Evolutionary conservation across 2,888 invertebrate genomes (phyloP), one percentile per base, ranked within the genome.

Genomic region (Dolichomitus sp.): DNA sequence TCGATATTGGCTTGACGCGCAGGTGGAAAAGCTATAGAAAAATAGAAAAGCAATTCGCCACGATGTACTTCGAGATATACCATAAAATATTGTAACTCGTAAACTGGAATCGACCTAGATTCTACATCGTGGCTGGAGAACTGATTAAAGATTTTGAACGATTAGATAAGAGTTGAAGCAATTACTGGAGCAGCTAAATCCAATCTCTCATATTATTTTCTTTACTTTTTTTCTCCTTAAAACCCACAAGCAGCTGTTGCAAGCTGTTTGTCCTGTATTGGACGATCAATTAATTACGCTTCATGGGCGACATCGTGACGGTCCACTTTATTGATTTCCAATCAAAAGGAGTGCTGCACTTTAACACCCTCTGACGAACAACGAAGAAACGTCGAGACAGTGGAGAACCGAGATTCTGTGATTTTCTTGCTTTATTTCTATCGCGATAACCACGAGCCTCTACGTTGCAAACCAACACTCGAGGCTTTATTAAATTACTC

Each of bases 261-360:
- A 69, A 69, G 61, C 68, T 74, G 80, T 74, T 74, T 74, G 74
- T 69, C 61, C 73, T 42, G 50, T 52, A 63, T 45, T 30, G 50
- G 23, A 11, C 52, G 73, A 69, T 80, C 80, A 68, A 80, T 80
- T 80, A 80, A 80, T 80, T 80, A 80, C 80, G 61, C 68, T 63
- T 74, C 68, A 61, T 68, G 61, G 40, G 61, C 65, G 72, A 70
- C 65, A 69, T 23, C 48, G 61, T 30, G 68, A 69, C 65, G 69
- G 42, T 69, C 61, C 61, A 80, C 45, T 69, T 73, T 80, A 80
- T 80, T 80, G 80, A 80, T 80, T 80, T 74, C 74, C 80, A 68
- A 80, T 80, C 61, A 74, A 69, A 74, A 69, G 63, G 33, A 74
- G 63, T 37, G 57, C 66, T 45, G 57, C 48, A 66, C 57, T 63